Base-by-base conservation (phyloP, 1,140 invertebrate species). In the Ruditapes philippinarum region DNA sequence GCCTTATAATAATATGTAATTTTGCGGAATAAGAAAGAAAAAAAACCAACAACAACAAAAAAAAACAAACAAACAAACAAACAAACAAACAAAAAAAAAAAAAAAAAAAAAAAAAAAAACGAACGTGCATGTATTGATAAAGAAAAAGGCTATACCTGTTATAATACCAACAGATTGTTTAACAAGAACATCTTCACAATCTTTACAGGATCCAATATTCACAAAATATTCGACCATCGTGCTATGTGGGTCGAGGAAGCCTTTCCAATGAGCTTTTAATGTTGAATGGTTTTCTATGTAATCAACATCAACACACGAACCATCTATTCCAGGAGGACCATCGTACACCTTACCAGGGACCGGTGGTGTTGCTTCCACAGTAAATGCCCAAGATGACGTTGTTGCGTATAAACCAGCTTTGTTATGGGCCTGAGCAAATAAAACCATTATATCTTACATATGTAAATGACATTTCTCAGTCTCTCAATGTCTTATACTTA, bases 351-450 rank as follows among this genome's bases (percentile, higher is more conserved):
- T 40, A 2, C 91, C 91, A 42, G 28, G 33, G 22, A 49, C 19
- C 12, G 91, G 91, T 17, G 85, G 40, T 2, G 90, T 57, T 28
- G 65, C 51, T 62, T 90, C 88, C 1, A 88, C 81, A 22, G 76
- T 51, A 22, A 86, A 51, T 14, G 90, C 49, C 70, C 68, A 83
- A 11, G 91, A 91, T 1, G 40, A 28, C 11, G 73, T 62, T 36
- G 65, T 19, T 12, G 83, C 81, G 60, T 51, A 74, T 17, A 91
- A 36, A 25, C 90, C 86, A 28, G 89, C 91, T 54, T 80, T 70
- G 68, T 92, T 92, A 36, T 80, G 57, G 28, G 91, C 91, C 91
- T 92, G n/a, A n/a, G n/a, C n/a, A n/a, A n/a, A n/a, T n/a, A n/a
- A n/a, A n/a, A n/a, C n/a, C n/a, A n/a, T n/a, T n/a, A n/a, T n/a